Percentiles rank a stretch among this genome's conserved stretches.
phyloP scores from a whole-genome alignment of 2,797 vertebrate species.

The Lepidocolaptes lacrymiger region DNA sequence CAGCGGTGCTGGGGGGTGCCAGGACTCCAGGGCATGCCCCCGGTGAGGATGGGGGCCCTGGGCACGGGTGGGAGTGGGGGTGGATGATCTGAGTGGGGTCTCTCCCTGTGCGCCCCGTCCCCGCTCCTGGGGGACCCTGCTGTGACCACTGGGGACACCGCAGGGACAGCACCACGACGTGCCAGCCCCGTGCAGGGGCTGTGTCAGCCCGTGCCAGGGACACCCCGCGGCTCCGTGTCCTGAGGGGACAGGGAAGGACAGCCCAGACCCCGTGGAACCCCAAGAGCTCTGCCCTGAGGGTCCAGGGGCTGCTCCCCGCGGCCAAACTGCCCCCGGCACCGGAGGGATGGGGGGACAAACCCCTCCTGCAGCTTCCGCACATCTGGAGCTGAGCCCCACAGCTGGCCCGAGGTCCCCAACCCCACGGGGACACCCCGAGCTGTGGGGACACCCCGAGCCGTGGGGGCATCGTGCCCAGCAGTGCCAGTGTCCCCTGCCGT shows the following conservation, averaged over 20 bases:
- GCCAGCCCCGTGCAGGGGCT: neutral
- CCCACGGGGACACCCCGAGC: neutral
- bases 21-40: accelerated
- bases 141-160: accelerated
- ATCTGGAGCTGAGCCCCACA: neutral
- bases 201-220: neutral
- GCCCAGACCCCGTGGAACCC: neutral
- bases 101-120: neutral
- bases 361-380: neutral
- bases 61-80: accelerated
- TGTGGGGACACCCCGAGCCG: neutral
- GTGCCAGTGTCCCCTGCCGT: neutral
- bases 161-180: neutral
- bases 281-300: neutral
- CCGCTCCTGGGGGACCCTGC: neutral
- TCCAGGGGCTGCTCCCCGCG: neutral
- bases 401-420: neutral
- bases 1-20: neutral
- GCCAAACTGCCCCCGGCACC: neutral
- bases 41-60: accelerated
- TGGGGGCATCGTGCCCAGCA: neutral
- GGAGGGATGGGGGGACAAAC: neutral
- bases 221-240: neutral
- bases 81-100: neutral
- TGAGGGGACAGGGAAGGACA: neutral